These are phyloP conservation scores for Syngnathus typhle DNA, from an alignment of 2,113 vertebrate genomes.

Conservation along the genomic window DNA sequence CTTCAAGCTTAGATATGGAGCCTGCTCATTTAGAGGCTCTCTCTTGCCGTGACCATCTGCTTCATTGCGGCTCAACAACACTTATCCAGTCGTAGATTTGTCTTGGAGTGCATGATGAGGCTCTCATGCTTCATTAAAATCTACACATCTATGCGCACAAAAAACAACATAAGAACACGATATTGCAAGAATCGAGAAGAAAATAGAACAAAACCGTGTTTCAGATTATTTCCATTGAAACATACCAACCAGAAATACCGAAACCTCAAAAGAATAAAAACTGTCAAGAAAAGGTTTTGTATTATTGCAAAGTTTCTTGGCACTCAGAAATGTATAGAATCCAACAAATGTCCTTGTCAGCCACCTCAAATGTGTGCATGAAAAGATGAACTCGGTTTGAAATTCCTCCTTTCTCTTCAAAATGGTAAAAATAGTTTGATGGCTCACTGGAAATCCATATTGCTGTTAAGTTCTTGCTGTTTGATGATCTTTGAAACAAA, in stretches of 20 bases:
- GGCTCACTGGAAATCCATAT: background rate
- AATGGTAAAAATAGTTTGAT: background rate
- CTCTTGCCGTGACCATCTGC: constrained; percentile 21
- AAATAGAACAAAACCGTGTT: background rate
- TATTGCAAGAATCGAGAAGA: background rate
- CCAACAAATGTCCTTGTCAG: background rate
- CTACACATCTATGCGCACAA: background rate
- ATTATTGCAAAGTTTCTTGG: too few species aligned
- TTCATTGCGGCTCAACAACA: constrained; percentile 36
- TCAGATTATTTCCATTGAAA: background rate
- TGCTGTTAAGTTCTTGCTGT: background rate
- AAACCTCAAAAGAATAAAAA: too few species aligned
- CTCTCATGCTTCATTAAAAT: background rate
- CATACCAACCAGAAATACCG: background rate
- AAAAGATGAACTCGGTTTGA: background rate
- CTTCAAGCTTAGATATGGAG: constrained; percentile 39
- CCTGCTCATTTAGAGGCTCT: constrained; percentile 27
- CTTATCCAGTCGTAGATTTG: constrained; percentile 22
- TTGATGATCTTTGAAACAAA: background rate
- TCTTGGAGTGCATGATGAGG: background rate
- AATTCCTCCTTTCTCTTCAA: background rate
- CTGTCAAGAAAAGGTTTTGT: too few species aligned
- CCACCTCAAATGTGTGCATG: background rate
- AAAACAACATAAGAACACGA: too few species aligned
- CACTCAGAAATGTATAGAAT: too few species aligned